Percentiles rank a stretch among this genome's conserved stretches.
phyloP scores from a whole-genome alignment of 2,888 invertebrate genomes.

The Julus scanicus region DNA sequence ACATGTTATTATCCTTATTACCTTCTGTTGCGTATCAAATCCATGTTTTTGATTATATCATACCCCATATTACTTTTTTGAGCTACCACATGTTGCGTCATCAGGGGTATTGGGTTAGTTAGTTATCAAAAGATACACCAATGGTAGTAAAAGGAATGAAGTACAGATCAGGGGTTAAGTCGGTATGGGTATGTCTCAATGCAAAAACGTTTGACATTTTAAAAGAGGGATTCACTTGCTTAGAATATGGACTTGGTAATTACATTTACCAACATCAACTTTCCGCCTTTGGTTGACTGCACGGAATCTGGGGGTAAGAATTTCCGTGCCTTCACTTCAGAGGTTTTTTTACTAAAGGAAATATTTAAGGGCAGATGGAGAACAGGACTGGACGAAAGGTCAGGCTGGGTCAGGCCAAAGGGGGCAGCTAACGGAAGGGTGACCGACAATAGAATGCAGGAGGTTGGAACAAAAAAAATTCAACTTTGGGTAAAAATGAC shows the following conservation, averaged over 20 bases:
- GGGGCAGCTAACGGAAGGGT: slow-evolving; percentile 47
- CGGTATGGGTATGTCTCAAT: too few relatives aligned
- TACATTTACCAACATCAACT: not conserved
- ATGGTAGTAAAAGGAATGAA: too few relatives aligned
- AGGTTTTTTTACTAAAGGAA: not conserved
- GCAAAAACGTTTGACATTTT: not conserved
- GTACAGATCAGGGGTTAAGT: too few relatives aligned
- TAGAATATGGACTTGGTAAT: not conserved
- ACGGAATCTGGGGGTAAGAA: not conserved
- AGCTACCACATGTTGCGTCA: too few relatives aligned
- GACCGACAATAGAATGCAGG: slow-evolving; percentile 48
- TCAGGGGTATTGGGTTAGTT: too few relatives aligned
- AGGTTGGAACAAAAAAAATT: slow-evolving; percentile 4
- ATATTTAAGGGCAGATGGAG: not conserved
- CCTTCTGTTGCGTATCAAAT: too few relatives aligned
- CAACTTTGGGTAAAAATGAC: slow-evolving; percentile 40
- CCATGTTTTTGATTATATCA: too few relatives aligned
- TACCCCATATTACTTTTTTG: too few relatives aligned
- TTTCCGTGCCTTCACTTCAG: not conserved
- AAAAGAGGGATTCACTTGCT: not conserved
- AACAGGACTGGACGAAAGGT: slow-evolving; percentile 42
- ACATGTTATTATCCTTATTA: too few relatives aligned
- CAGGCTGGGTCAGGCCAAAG: slow-evolving; percentile 49
- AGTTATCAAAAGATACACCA: too few relatives aligned
- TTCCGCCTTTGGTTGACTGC: slow-evolving; percentile 12